A percentile compares a stretch with the other conserved stretches of the same genome.
Conservation (phyloP, 2,113 vertebrate species). For the Cottus gobio region DNA sequence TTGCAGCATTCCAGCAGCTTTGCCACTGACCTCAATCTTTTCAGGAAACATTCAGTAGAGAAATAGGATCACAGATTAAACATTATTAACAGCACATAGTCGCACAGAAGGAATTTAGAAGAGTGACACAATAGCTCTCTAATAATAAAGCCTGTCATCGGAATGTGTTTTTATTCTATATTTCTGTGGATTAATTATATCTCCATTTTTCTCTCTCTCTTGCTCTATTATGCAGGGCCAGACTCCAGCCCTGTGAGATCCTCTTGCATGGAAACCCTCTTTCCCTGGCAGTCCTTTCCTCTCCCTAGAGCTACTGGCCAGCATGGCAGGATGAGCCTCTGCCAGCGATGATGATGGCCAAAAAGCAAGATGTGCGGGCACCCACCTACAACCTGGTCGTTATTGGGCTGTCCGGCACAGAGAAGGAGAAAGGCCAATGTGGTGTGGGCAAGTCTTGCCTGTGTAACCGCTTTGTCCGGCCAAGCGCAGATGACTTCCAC, state of each 20-base stretch:
- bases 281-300: conserved; percentile 64
- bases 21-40: conserved; percentile 73
- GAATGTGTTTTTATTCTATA: conserved; percentile 28
- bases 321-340: conserved; percentile 90
- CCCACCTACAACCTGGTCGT: conserved; percentile 96
- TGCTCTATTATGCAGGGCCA: conserved; percentile 63
- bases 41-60: conserved; percentile 68
- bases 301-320: conserved; percentile 76
- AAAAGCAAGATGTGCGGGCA: conserved; percentile 95
- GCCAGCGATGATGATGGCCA: conserved; percentile 94
- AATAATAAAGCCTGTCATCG: conserved; percentile 43
- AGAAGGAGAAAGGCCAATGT: conserved; percentile 98
- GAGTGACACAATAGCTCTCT: conserved; percentile 38
- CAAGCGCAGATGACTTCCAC: conserved; percentile 94
- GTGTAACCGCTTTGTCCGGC: conserved; percentile 96
- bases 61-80: conserved; percentile 70
- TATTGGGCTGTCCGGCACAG: conserved; percentile 96
- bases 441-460: conserved; percentile 97
- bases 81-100: conserved; percentile 57
- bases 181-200: conserved; percentile 49
- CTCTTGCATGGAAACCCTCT: conserved; percentile 79
- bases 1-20: conserved; percentile 61
- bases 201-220: conserved; percentile 23
- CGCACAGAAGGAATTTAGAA: conserved; percentile 43
- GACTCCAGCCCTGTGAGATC: conserved; percentile 59